A percentile compares a stretch with the other conserved stretches of the same genome.
Conservation (phyloP, 2,797 vertebrate species). For the Oreonectes daqikongensis region DNA sequence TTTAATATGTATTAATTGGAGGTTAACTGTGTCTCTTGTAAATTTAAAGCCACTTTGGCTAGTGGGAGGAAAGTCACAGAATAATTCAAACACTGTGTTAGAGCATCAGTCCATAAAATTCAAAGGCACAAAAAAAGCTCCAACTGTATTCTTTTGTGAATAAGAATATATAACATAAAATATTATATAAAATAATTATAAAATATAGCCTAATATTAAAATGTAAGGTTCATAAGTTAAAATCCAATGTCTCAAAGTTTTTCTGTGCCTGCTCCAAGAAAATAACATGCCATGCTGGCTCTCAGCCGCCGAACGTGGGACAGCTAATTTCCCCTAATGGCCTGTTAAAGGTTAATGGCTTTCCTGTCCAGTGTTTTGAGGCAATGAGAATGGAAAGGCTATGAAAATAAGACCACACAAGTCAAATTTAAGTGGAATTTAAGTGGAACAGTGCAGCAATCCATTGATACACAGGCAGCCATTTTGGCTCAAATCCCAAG, state of each 20-base stretch:
- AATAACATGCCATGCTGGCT: constrained; percentile 15
- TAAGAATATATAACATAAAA: background rate
- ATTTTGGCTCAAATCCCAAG: background rate
- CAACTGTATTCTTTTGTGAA: background rate
- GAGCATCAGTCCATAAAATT: background rate
- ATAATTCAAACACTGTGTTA: background rate
- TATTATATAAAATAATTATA: background rate
- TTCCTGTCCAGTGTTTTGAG: constrained; percentile 16
- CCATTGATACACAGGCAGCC: background rate
- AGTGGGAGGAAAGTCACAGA: background rate
- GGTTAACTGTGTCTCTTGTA: background rate
- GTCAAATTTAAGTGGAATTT: background rate
- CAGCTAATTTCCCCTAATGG: constrained; percentile 31
- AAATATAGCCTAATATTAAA: no score
- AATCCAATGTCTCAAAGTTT: constrained; percentile 5
- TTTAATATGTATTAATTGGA: constrained; percentile 17
- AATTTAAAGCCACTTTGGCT: background rate
- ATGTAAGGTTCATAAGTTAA: background rate
- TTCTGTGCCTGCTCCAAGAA: constrained; percentile 22
- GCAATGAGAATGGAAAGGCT: constrained; percentile 10
- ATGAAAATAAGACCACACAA: constrained; percentile 21
- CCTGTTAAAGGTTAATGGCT: constrained; percentile 33
- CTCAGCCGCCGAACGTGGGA: constrained; percentile 2
- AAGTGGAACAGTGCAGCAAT: background rate
- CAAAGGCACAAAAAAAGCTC: background rate